Evolutionary conservation across 2,888 invertebrate species (phyloP).

Genomic region (Anodontia alba): DNA sequence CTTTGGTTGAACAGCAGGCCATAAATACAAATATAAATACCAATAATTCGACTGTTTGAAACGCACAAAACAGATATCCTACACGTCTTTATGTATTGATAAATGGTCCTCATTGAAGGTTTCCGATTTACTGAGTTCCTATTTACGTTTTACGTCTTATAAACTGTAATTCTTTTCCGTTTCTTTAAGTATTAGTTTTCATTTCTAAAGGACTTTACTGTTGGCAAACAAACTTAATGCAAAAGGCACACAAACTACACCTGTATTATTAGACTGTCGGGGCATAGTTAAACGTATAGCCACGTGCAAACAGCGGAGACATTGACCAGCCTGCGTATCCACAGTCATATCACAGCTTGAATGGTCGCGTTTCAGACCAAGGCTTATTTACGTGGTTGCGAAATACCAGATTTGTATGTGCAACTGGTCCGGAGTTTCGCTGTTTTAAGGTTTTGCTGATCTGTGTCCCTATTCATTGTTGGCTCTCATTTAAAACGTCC

Average conservation of each 20-base stretch:
- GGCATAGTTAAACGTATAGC: no score
- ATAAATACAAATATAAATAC: background rate
- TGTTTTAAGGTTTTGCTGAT: no score
- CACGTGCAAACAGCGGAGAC: no score
- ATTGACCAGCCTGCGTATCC: no score
- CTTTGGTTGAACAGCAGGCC: background rate
- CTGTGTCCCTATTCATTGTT: no score
- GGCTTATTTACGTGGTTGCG: no score
- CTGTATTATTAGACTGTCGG: background rate
- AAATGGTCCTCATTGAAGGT: background rate
- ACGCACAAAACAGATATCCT: conserved; percentile 7
- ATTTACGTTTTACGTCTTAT: background rate
- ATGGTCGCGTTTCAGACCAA: no score
- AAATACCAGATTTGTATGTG: no score
- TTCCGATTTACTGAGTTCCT: background rate
- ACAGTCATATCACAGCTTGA: no score
- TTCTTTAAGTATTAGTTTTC: conserved; percentile 13
- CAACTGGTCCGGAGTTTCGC: no score
- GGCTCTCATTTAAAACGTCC: no score
- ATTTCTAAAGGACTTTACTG: conserved; percentile 7
- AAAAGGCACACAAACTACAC: background rate
- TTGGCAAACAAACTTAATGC: background rate
- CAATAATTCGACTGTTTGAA: conserved; percentile 6
- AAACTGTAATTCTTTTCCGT: background rate
- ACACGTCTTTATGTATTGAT: background rate